Conservation (phyloP, 1,140 invertebrate species). For the Cherax destructor region DNA sequence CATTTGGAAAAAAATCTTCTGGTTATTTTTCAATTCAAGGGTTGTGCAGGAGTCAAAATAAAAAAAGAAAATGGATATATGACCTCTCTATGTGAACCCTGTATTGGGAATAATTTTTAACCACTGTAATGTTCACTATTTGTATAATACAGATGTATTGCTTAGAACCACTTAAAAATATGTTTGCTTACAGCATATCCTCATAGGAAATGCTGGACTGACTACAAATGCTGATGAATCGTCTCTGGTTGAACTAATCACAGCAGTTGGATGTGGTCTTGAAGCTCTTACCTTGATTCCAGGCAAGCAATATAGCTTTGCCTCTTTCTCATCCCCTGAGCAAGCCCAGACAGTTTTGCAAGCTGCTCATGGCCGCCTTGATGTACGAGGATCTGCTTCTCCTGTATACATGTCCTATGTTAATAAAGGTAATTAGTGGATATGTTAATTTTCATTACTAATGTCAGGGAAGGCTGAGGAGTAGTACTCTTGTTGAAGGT, state of each 20-base stretch:
- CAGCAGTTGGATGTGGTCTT: conserved; percentile 77
- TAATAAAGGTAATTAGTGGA: conserved; percentile 76
- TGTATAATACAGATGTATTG: no score
- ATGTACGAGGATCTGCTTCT: conserved; percentile 78
- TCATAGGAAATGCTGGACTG: conserved; percentile 86
- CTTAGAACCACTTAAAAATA: no score
- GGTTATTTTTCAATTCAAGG: no score
- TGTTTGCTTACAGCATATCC: conserved; percentile 73
- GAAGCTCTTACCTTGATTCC: conserved; percentile 81
- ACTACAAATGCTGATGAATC: conserved; percentile 83
- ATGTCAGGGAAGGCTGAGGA: no score
- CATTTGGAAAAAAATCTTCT: no score
- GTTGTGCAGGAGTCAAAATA: no score
- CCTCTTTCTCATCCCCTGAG: conserved; percentile 78
- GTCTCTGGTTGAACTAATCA: conserved; percentile 78
- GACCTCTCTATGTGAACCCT: no score
- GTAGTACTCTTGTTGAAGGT: no score
- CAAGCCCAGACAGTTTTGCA: conserved; percentile 78
- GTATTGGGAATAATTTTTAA: no score
- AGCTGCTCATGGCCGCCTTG: conserved; percentile 77
- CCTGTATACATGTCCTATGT: conserved; percentile 82
- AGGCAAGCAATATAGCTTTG: conserved; percentile 86
- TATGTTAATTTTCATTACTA: no score
- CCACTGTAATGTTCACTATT: no score
- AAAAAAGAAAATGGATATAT: no score